Conservation (phyloP, 2,113 vertebrate species). For the Zapornia atra region DNA sequence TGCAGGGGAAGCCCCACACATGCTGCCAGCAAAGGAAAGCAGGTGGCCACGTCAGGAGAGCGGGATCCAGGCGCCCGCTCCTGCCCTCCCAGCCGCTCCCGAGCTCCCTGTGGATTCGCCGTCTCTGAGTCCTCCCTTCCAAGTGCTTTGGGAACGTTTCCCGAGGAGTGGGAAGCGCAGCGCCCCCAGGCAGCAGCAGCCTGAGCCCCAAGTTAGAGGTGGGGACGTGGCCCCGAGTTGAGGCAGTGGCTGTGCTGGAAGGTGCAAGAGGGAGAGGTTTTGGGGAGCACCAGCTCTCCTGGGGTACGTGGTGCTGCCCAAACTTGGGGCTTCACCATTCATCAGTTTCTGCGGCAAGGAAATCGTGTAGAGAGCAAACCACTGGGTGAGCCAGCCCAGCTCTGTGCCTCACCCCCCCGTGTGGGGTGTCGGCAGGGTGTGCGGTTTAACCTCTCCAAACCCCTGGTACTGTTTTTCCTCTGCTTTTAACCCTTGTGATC, state of each 20-base stretch:
- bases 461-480: no score
- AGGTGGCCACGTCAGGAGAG: not conserved
- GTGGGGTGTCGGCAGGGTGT: no score
- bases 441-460: not conserved
- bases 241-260: not conserved
- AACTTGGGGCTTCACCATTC: rapidly evolving
- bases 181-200: not conserved
- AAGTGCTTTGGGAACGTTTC: not conserved
- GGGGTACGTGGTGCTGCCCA: rapidly evolving
- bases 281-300: rapidly evolving
- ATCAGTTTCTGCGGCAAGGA: not conserved
- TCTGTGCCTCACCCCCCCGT: no score
- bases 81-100: rapidly evolving
- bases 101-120: not conserved
- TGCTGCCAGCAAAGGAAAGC: not conserved
- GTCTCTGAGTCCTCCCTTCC: rapidly evolving
- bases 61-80: not conserved
- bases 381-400: not conserved
- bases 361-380: rapidly evolving
- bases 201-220: rapidly evolving
- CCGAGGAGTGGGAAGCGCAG: rapidly evolving
- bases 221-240: rapidly evolving
- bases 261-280: rapidly evolving
- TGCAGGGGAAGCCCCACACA: rapidly evolving
- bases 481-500: not conserved